Evolutionary conservation across 2,888 invertebrate species (phyloP), one percentile per base, ranked within the genome.

Genomic region (Atherix ibis): DNA sequence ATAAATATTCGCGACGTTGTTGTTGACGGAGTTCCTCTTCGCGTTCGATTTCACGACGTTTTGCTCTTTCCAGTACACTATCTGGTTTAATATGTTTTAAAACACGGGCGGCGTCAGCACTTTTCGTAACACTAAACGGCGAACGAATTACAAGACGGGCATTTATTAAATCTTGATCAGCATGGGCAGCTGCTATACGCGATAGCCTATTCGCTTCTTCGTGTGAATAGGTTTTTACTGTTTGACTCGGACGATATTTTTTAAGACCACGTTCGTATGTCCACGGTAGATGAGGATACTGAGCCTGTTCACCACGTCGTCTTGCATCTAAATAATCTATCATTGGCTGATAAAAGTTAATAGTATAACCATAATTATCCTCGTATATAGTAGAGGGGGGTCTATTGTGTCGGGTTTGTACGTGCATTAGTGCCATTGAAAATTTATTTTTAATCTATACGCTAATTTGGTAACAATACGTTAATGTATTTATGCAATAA

Each of bases 311-410:
- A 38, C 50, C 51, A 40, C 54, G 53, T 38, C 73, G 69, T 62
- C 77, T 80, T 28, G 70, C 71, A 51, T 76, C 75, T 46, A 85
- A 73, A 52, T 81, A 83, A 59, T 85, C 82, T 50, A 85, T 73
- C 83, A 85, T 83, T 31, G 84, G 84, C 57, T 83, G 80, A 62
- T 85, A 85, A 60, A 72, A 82, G 63, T 83, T 79, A 50, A 83
- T 79, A 33, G 79, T 82, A 57, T 76, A 81, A 45, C 78, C 78
- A 62, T 84, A 85, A 62, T 85, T 85, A 58, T 76, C 75, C 52
- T 80, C 76, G 63, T 84, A 85, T 38, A 77, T 71, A 36, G 71
- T 56, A 14, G 77, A 75, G 34, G 73, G 71, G 32, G 72, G 72
- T 44, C 65, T 38, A 27, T 30, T 35, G 14, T 30, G 33, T 44